Evolutionary conservation across 2,797 vertebrate species (phyloP), one percentile per base, ranked within the genome.

Genomic region (Pipistrellus nathusii): DNA sequence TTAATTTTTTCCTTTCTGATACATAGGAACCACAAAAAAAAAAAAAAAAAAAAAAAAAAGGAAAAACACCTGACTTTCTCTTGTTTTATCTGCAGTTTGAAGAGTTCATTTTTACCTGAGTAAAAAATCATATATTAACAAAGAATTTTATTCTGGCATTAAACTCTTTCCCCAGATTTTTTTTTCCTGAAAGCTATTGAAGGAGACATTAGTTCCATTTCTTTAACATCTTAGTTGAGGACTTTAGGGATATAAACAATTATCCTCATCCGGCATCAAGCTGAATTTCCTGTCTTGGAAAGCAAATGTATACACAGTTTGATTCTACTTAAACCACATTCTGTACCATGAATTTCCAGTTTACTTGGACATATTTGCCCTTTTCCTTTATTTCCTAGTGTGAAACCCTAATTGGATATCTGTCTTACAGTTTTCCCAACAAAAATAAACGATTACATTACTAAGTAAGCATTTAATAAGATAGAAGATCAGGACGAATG

Each of bases 201-300:
- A 80, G 35, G 35, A 89, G 38, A 55, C 6, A 51, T 41, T 38
- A 72, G 8, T 27, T 91, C 3, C 25, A 95, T 92, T 78, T 68
- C 41, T 76, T 8, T 88, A 55, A 83, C 17, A 72, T 81, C 5
- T 77, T 66, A 69, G 1, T 9, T 8, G 3, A 64, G 12, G 9
- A 32, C 27, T 81, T 90, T 76, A 59, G 35, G 9, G 35, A 71
- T 76, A 30, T 85, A 59, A 35, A 84, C 21, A 84, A 68, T 77
- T 53, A n/a, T 86, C 55, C 5, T 88, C 2, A 38, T 68, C 48
- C 7, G 5, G n/a, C 48, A 59, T 75, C 59, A 87, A 48, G 64
- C 20, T 85, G 18, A 86, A 71, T 80, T 89, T 91, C 84, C 78
- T 85, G n/a, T 21, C 7, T 92, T 41, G 32, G 55, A 57, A 94